These are phyloP conservation scores for Daboia siamensis DNA, from an alignment of 2,113 vertebrate genomes.

Conservation along the genomic window DNA sequence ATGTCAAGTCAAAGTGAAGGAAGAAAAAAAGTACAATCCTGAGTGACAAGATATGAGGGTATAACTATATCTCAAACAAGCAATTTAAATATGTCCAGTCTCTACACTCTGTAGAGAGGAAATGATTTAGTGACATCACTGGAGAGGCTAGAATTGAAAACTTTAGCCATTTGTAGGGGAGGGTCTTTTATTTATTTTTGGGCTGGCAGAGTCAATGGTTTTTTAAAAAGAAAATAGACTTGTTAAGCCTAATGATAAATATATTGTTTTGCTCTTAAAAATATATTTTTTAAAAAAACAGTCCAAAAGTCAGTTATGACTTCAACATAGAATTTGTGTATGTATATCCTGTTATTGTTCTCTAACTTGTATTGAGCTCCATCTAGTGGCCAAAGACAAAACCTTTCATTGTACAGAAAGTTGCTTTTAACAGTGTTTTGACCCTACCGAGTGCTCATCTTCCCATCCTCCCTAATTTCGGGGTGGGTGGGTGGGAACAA, in stretches of 20 bases:
- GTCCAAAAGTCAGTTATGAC: not conserved
- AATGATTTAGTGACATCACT: not conserved
- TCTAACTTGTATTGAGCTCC: too few relatives aligned
- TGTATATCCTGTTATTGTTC: too few relatives aligned
- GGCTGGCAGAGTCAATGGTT: not conserved
- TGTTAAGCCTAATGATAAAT: not conserved
- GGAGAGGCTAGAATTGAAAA: not conserved
- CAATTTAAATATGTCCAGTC: too few relatives aligned
- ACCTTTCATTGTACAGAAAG: too few relatives aligned
- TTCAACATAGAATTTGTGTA: too few relatives aligned
- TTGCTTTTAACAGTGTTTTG: too few relatives aligned
- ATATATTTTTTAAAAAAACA: not conserved
- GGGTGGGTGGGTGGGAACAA: fast-evolving
- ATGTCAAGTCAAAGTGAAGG: not conserved
- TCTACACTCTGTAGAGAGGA: not conserved
- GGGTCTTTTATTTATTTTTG: not conserved
- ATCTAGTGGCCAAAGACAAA: too few relatives aligned
- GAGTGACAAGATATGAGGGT: not conserved
- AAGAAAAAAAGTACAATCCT: not conserved
- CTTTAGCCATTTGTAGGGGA: not conserved
- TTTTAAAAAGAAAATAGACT: not conserved
- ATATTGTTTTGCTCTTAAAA: not conserved
- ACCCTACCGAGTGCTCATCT: too few relatives aligned
- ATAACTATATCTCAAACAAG: not conserved
- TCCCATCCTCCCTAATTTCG: too few relatives aligned